Evolutionary conservation across 2,113 vertebrate species (phyloP).

Genomic region (Chloebia gouldiae): DNA sequence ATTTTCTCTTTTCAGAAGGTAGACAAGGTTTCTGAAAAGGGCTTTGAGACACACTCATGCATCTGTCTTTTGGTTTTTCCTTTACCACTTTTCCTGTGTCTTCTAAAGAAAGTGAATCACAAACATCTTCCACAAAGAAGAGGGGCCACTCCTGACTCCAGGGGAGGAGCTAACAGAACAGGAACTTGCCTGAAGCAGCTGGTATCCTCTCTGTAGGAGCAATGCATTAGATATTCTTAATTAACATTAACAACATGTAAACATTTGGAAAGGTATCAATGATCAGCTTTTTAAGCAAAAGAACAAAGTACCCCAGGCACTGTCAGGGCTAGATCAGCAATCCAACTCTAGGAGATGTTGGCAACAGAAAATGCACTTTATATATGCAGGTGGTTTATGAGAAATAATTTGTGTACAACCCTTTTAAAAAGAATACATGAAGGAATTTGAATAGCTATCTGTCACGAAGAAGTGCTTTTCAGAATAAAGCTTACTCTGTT

Average conservation of each 20-base stretch:
- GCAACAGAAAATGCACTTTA: not conserved
- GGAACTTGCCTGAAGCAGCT: not conserved
- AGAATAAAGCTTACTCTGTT: not conserved
- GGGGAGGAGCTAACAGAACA: not conserved
- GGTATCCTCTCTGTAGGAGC: not conserved
- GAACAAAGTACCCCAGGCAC: conserved; percentile 14
- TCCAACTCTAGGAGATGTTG: not conserved
- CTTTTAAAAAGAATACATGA: not conserved
- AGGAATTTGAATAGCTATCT: not conserved
- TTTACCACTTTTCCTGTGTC: not conserved
- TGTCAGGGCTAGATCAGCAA: conserved; percentile 8
- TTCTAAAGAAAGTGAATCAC: not conserved
- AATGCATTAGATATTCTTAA: not conserved
- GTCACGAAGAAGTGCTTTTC: not conserved
- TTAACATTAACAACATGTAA: not conserved
- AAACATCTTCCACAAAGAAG: not conserved
- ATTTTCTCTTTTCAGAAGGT: not conserved
- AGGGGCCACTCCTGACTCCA: not conserved
- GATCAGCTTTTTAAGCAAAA: not conserved
- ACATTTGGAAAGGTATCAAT: conserved; percentile 26
- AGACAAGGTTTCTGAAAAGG: not conserved
- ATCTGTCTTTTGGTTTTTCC: not conserved
- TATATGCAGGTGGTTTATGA: not conserved
- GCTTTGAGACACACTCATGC: not conserved
- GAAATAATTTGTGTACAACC: conserved; percentile 8